Evolutionary conservation across 2,888 invertebrate species (phyloP).

Genomic region (Dichetophora obliterata): DNA sequence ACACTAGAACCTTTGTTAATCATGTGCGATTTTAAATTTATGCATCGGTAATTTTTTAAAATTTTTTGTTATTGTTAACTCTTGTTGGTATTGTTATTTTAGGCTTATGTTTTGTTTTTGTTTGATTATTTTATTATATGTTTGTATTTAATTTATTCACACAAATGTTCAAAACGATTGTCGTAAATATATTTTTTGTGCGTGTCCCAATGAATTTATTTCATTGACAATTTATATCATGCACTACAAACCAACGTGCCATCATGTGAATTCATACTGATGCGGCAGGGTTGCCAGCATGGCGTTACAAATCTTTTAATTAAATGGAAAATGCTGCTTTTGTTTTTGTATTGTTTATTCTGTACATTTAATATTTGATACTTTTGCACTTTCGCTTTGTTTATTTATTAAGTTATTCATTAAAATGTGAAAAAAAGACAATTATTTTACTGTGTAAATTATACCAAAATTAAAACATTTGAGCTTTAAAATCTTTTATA

Average conservation of each 20-base stretch:
- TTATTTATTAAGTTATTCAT: too few relatives aligned
- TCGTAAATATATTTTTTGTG: not conserved
- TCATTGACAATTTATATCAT: conserved; percentile 17
- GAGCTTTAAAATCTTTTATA: too few relatives aligned
- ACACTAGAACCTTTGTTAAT: too few relatives aligned
- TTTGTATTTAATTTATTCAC: not conserved
- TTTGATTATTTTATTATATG: conserved; percentile 1
- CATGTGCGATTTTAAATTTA: too few relatives aligned
- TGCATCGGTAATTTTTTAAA: too few relatives aligned
- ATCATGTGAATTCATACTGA: not conserved
- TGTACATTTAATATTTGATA: not conserved
- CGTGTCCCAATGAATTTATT: not conserved
- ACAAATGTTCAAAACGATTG: not conserved
- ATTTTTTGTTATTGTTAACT: too few relatives aligned
- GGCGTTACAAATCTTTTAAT: conserved; percentile 24
- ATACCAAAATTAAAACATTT: too few relatives aligned
- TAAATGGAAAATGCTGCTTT: not conserved
- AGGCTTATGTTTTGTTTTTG: not conserved
- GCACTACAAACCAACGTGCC: not conserved
- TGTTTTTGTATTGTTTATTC: not conserved
- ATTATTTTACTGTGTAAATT: too few relatives aligned
- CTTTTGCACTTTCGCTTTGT: too few relatives aligned
- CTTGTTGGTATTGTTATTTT: not conserved
- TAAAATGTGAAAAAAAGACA: too few relatives aligned
- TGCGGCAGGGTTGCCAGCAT: not conserved